Percentiles rank a stretch among this genome's conserved stretches.
phyloP scores from a whole-genome alignment of 2,797 vertebrate genomes.

The Mormyrus hasselquistii region DNA sequence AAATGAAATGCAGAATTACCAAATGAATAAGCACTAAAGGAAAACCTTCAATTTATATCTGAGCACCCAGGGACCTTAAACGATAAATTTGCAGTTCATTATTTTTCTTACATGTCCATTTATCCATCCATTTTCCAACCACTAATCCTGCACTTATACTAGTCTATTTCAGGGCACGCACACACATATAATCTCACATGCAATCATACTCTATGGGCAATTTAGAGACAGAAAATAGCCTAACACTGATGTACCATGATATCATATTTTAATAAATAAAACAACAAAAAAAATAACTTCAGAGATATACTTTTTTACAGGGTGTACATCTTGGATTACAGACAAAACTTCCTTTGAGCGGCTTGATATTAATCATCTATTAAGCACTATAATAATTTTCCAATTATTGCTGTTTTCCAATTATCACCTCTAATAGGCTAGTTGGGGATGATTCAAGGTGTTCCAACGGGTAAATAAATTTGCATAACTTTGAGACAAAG shows the following conservation, averaged over 20 bases:
- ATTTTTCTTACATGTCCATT: not conserved
- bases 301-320: not conserved
- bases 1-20: not conserved
- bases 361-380: not conserved
- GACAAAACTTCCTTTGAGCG: not conserved
- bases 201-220: not conserved
- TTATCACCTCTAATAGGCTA: slow-evolving; percentile 99
- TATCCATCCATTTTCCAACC: not conserved
- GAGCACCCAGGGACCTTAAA: not conserved
- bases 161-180: not conserved
- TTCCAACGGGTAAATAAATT: slow-evolving; percentile 96
- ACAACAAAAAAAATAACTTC: not conserved
- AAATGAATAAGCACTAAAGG: not conserved
- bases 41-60: not conserved
- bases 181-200: not conserved
- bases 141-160: not conserved
- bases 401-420: slow-evolving; percentile 79
- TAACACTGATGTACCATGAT: not conserved
- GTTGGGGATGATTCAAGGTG: slow-evolving; percentile 98
- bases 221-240: not conserved
- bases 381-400: not conserved
- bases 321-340: not conserved
- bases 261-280: not conserved
- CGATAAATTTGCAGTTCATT: not conserved
- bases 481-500: slow-evolving; percentile 94